These are phyloP conservation scores for Microcebus jonahi DNA, from an alignment of 2,113 vertebrate genomes.

Conservation along the genomic window DNA sequence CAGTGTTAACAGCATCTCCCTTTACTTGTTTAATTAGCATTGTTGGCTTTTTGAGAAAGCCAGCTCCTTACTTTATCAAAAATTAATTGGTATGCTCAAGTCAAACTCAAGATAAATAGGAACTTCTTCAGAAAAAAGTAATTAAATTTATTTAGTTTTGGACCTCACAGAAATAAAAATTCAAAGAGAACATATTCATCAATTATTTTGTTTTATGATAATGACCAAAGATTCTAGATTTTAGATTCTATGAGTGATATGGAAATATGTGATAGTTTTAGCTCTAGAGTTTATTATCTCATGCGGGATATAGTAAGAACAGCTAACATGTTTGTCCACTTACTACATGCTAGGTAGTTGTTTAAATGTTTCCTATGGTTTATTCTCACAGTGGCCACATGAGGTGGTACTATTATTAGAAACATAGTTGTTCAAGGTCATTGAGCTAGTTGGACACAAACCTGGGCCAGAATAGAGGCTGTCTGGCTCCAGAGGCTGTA, in stretches of 20 bases:
- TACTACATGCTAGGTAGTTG: background rate
- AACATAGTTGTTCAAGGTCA: background rate
- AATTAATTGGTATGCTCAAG: background rate
- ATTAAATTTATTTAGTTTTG: slow-evolving; percentile 47
- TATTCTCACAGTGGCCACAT: background rate
- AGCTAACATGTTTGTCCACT: slow-evolving; percentile 28
- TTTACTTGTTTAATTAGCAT: background rate
- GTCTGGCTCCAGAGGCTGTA: background rate
- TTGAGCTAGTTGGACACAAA: background rate
- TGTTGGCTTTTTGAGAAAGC: slow-evolving; percentile 17
- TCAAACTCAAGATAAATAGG: slow-evolving; percentile 21
- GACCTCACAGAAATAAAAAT: slow-evolving; percentile 34
- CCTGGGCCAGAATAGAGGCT: background rate
- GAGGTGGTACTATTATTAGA: background rate
- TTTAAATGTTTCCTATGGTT: slow-evolving; percentile 21
- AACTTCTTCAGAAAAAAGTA: slow-evolving; percentile 40
- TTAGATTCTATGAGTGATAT: background rate
- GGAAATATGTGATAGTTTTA: background rate
- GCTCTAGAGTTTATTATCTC: background rate
- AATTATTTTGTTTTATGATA: slow-evolving; percentile 2
- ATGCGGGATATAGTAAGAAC: background rate
- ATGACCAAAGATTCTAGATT: background rate
- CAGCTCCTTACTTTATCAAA: background rate
- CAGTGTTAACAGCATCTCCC: background rate
- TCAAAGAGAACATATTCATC: background rate